phyloP scores from a whole-genome alignment of 2,113 vertebrate species.

The Neoarius graeffei region DNA sequence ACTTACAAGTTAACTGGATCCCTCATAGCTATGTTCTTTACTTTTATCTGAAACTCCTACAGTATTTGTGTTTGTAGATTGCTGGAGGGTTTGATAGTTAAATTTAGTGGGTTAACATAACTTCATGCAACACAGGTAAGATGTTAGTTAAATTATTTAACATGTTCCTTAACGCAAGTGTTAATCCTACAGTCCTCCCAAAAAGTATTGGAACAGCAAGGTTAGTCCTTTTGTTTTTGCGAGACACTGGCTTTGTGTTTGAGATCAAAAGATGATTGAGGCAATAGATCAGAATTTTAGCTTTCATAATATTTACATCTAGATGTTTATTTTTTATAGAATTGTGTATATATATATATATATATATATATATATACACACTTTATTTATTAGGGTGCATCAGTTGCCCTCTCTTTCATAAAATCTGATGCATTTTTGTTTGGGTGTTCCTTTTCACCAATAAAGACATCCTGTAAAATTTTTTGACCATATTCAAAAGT shows the following conservation, averaged over 20 bases:
- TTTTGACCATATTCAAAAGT: too few relatives aligned
- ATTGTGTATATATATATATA: too few relatives aligned
- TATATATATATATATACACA: too few relatives aligned
- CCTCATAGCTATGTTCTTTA: not conserved
- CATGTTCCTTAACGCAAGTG: not conserved
- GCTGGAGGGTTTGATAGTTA: not conserved
- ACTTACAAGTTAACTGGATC: not conserved
- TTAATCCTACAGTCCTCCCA: not conserved
- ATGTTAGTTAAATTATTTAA: not conserved
- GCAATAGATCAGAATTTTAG: not conserved
- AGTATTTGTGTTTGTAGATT: not conserved
- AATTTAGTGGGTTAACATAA: not conserved
- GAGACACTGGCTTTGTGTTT: not conserved
- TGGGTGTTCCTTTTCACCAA: too few relatives aligned
- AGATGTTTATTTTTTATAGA: too few relatives aligned
- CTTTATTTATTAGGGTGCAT: too few relatives aligned
- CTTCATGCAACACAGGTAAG: not conserved
- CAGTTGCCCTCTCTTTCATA: too few relatives aligned
- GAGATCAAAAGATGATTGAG: not conserved
- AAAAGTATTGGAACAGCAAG: not conserved
- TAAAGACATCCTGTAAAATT: too few relatives aligned
- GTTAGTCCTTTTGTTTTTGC: not conserved
- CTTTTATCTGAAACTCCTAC: not conserved
- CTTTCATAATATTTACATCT: not conserved
- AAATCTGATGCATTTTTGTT: too few relatives aligned